Evolutionary conservation across 2,888 invertebrate species (phyloP), one percentile per base, ranked within the genome.

Genomic region (Lapara coniferarum): DNA sequence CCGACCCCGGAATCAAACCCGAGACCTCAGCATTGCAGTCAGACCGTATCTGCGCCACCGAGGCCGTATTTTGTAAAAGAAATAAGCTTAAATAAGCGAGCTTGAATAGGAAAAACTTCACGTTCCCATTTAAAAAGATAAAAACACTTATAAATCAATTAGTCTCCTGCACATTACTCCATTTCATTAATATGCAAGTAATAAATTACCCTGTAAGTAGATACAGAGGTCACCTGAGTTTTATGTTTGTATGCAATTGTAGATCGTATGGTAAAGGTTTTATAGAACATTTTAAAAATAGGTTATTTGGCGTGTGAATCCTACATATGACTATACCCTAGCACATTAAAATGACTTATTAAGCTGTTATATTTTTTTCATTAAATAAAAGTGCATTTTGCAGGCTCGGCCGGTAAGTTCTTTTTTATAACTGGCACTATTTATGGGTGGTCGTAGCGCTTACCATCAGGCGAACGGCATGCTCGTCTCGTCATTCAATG

Each of bases 121-220:
- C 49, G 49, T 55, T 55, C 1, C 10, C 30, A 63, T n/a, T 49
- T 19, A 13, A 49, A 49, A 63, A 30, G 68, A 51, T 51, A 66
- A 67, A 69, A 57, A 52, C 55, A 19, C 12, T 44, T 63, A 49
- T 63, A 63, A 63, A 63, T 63, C 63, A 63, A 63, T 63, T 63
- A 49, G 49, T 49, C 19, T 46, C 46, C 49, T 59, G 59, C 49
- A 19, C 49, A 13, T 63, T 46, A 59, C 16, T 13, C 49, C 46
- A 63, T 63, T 63, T 16, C 63, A 49, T 49, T 63, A 63, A 19
- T 49, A 63, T 63, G 63, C 63, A 63, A 63, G 63, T 63, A 63
- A 63, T 63, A 63, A 63, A 63, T 63, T 63, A 63, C 63, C 19
- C 14, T 63, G 49, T 46, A 46, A 19, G 63, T 63, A 46, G 63